phyloP scores from a whole-genome alignment of 2,888 invertebrate species.

The Cephus pulcher region DNA sequence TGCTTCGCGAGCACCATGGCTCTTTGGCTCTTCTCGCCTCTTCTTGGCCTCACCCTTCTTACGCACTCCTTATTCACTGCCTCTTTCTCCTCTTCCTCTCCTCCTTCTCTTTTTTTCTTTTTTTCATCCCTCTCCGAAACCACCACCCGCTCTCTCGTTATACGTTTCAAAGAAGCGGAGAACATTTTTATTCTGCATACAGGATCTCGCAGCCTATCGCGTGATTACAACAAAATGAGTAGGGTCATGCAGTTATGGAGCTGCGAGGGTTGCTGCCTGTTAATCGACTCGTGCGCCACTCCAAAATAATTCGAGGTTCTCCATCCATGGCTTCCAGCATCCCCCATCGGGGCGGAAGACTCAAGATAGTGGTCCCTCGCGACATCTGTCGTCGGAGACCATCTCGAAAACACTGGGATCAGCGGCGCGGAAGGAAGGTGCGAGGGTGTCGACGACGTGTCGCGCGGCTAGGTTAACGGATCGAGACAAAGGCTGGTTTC shows the following conservation, averaged over 20 bases:
- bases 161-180: slow-evolving; percentile 33
- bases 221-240: not conserved
- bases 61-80: slow-evolving; percentile 14
- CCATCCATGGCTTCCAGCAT: not conserved
- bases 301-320: not conserved
- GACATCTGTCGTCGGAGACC: not conserved
- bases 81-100: not conserved
- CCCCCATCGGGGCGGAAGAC: not conserved
- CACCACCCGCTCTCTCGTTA: slow-evolving; percentile 36
- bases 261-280: not conserved
- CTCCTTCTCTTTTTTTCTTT: not conserved
- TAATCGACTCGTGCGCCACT: not conserved
- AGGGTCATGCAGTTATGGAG: not conserved
- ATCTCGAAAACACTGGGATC: not conserved
- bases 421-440: not conserved
- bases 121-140: slow-evolving; percentile 8
- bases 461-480: not conserved
- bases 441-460: slow-evolving; percentile 1
- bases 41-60: not conserved
- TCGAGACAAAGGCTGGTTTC: not conserved
- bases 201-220: not conserved
- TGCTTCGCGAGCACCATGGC: slow-evolving; percentile 32
- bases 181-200: not conserved
- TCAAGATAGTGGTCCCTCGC: not conserved
- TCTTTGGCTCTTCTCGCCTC: slow-evolving; percentile 18